Percentiles rank a stretch among this genome's conserved stretches.
phyloP scores from a whole-genome alignment of 35 echinoderm and acorn worm species.

The Apostichopus californicus region DNA sequence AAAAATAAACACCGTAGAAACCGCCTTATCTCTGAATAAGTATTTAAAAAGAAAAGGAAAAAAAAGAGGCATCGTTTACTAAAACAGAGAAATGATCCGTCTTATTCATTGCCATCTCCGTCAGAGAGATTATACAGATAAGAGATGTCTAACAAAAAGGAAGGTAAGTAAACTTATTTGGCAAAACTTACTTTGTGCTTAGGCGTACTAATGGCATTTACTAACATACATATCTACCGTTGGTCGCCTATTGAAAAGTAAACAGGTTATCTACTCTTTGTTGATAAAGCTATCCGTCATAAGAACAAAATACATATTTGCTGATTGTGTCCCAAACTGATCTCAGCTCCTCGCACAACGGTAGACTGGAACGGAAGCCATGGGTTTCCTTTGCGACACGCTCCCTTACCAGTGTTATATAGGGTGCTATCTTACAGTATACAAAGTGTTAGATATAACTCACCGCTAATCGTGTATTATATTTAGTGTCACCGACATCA shows the following conservation, averaged over 20 bases:
- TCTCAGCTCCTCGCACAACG: neutral
- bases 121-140: slow-evolving; percentile 13
- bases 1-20: neutral
- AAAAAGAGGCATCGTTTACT: neutral
- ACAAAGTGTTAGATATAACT: no score
- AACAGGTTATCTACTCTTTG: slow-evolving; percentile 33
- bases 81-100: slow-evolving; percentile 9
- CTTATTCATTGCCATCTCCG: neutral
- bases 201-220: slow-evolving; percentile 37
- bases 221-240: slow-evolving; percentile 22
- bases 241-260: slow-evolving; percentile 21
- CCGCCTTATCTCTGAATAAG: neutral
- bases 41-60: neutral
- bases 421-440: neutral
- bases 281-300: slow-evolving; percentile 31
- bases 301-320: slow-evolving; percentile 47
- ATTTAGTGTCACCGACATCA: no score
- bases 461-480: no score
- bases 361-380: neutral
- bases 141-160: neutral
- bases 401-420: neutral
- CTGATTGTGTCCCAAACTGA: slow-evolving; percentile 17
- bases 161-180: neutral
- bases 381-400: neutral
- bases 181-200: slow-evolving; percentile 17